Conservation (phyloP, 1,140 invertebrate species). For the Neuroterus valhalla region DNA sequence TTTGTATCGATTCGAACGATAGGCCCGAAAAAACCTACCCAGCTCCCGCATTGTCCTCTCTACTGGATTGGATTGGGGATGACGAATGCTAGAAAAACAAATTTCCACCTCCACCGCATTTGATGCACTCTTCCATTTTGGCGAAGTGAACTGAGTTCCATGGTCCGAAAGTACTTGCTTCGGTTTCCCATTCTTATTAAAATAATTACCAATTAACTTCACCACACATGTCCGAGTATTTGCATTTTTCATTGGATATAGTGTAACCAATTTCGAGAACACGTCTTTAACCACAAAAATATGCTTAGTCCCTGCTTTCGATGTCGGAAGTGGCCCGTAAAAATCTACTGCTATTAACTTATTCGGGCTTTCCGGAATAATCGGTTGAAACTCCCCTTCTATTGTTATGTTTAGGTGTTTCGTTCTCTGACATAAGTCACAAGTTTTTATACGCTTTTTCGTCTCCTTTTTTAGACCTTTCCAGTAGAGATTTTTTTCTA, state of each 20-base stretch:
- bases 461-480: slow-evolving; percentile 5
- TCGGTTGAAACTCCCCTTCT: slow-evolving; percentile 26
- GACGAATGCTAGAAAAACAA: too few relatives aligned
- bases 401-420: slow-evolving; percentile 28
- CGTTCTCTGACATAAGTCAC: slow-evolving; percentile 31
- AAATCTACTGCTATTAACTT: slow-evolving; percentile 32
- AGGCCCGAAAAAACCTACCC: too few relatives aligned
- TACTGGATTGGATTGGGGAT: not conserved
- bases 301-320: slow-evolving; percentile 24
- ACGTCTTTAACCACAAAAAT: slow-evolving; percentile 36
- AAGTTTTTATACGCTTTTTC: slow-evolving; percentile 14
- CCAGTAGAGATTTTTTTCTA: slow-evolving; percentile 33
- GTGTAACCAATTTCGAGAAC: slow-evolving; percentile 34
- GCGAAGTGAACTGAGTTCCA: too few relatives aligned
- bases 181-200: slow-evolving; percentile 21
- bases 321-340: slow-evolving; percentile 34
- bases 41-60: too few relatives aligned
- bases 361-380: slow-evolving; percentile 24
- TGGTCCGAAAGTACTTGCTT: slow-evolving; percentile 32
- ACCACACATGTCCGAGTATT: too few relatives aligned
- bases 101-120: not conserved
- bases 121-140: slow-evolving; percentile 14
- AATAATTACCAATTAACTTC: slow-evolving; percentile 28
- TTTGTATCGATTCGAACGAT: too few relatives aligned
- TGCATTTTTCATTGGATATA: slow-evolving; percentile 36